phyloP scores from a whole-genome alignment of 1,140 invertebrate species.

The Leptinotarsa undecemlineata region DNA sequence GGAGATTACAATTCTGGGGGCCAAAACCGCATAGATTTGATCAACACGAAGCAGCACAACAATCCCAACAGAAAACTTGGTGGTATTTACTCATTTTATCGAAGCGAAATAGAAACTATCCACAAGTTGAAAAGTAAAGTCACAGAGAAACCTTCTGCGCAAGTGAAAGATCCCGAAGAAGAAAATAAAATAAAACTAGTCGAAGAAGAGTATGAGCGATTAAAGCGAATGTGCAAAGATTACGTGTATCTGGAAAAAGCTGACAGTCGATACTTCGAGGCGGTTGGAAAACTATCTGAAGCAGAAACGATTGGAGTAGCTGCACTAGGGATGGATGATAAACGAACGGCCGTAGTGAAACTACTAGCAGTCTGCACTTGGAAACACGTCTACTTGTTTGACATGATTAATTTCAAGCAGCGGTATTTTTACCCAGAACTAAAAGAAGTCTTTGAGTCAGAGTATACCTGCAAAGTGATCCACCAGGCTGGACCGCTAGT shows the following conservation, averaged over 20 bases:
- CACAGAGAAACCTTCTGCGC: neutral
- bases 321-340: constrained; percentile 31
- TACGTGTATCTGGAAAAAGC: constrained; percentile 36
- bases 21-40: constrained; percentile 31
- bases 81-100: constrained; percentile 33
- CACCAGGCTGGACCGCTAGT: constrained; percentile 31
- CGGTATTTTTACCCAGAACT: constrained; percentile 34
- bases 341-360: constrained; percentile 23
- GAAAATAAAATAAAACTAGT: constrained; percentile 28
- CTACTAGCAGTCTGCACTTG: constrained; percentile 32
- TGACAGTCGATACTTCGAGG: constrained; percentile 36
- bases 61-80: constrained; percentile 33
- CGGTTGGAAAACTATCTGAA: constrained; percentile 28
- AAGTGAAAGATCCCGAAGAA: neutral
- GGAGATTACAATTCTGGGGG: constrained; percentile 33
- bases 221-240: constrained; percentile 32
- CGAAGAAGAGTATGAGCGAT: constrained; percentile 35
- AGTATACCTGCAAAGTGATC: constrained; percentile 37
- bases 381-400: constrained; percentile 38
- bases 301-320: constrained; percentile 35
- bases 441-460: constrained; percentile 35
- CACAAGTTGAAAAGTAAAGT: constrained; percentile 16
- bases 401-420: constrained; percentile 27
- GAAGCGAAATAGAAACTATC: constrained; percentile 34
- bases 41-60: constrained; percentile 35